Conservation (phyloP, 2,797 vertebrate species). For the Argyrosomus regius region DNA sequence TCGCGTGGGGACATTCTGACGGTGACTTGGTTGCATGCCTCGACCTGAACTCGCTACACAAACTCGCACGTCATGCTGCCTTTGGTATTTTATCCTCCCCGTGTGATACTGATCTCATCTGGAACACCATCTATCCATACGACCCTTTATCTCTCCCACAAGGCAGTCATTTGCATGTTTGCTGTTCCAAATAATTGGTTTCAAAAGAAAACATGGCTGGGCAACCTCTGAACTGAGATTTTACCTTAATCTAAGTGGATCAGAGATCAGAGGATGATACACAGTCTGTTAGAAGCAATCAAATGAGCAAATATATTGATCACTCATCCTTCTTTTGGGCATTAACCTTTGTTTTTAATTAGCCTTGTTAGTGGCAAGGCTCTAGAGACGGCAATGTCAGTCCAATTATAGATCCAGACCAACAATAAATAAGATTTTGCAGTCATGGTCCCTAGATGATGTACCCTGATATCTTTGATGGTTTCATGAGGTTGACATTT, state of each 20-base stretch:
- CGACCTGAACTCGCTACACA: slow-evolving; percentile 42
- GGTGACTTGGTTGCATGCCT: slow-evolving; percentile 33
- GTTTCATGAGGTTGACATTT: background rate
- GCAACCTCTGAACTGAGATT: slow-evolving; percentile 48
- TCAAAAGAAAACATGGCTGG: slow-evolving; percentile 47
- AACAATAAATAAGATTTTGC: background rate
- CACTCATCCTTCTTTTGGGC: background rate
- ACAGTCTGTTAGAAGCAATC: background rate
- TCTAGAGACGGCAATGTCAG: background rate
- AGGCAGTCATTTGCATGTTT: slow-evolving; percentile 51
- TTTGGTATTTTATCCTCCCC: slow-evolving; percentile 26
- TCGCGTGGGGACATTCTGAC: slow-evolving; percentile 15
- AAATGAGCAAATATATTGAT: slow-evolving; percentile 27
- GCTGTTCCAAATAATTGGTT: slow-evolving; percentile 48
- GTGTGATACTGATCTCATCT: slow-evolving; percentile 63
- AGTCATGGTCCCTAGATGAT: background rate
- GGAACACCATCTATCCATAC: slow-evolving; percentile 41
- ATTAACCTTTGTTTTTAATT: slow-evolving; percentile 15
- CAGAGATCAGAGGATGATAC: slow-evolving; percentile 39
- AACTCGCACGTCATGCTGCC: slow-evolving; percentile 5
- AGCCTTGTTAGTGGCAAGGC: background rate
- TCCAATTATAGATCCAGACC: background rate
- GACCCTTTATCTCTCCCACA: slow-evolving; percentile 45
- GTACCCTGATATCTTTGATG: background rate
- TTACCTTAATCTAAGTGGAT: slow-evolving; percentile 55